phyloP scores from a whole-genome alignment of 2,797 vertebrate species.

The Calcarius lapponicus region DNA sequence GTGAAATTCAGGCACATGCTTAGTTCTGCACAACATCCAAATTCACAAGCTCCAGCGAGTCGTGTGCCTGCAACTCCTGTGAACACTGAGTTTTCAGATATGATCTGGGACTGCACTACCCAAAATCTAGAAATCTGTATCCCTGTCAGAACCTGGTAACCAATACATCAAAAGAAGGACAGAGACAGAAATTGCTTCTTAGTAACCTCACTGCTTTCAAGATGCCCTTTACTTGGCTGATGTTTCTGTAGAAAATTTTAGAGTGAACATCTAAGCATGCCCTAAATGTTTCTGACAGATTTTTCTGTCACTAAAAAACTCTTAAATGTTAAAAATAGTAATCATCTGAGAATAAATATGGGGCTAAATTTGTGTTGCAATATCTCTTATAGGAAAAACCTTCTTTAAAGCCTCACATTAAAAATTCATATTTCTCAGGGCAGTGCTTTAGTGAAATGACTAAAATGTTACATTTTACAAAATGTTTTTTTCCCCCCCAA shows the following conservation, averaged over 20 bases:
- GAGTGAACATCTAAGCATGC: background rate
- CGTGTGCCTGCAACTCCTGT: background rate
- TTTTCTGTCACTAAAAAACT: background rate
- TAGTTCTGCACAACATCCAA: background rate
- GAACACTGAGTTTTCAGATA: background rate
- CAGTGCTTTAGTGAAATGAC: background rate
- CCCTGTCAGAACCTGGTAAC: background rate
- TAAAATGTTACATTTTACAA: slow-evolving; percentile 34
- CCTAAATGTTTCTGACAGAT: background rate
- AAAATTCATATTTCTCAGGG: slow-evolving; percentile 51
- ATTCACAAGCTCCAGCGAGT: background rate
- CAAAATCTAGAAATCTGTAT: background rate
- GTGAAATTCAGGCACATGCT: background rate
- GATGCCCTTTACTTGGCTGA: background rate
- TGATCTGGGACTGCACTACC: background rate
- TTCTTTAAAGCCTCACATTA: slow-evolving; percentile 46
- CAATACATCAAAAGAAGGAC: background rate
- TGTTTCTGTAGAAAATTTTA: background rate
- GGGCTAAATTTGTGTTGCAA: slow-evolving; percentile 34
- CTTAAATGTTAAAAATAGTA: slow-evolving; percentile 16
- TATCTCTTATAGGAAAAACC: slow-evolving; percentile 25
- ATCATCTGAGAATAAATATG: slow-evolving; percentile 5
- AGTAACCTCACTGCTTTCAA: background rate
- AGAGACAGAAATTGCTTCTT: background rate
- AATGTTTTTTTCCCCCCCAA: background rate